Conservation (phyloP, 2,888 invertebrate genomes). For the Lacanobia wlatinum region DNA sequence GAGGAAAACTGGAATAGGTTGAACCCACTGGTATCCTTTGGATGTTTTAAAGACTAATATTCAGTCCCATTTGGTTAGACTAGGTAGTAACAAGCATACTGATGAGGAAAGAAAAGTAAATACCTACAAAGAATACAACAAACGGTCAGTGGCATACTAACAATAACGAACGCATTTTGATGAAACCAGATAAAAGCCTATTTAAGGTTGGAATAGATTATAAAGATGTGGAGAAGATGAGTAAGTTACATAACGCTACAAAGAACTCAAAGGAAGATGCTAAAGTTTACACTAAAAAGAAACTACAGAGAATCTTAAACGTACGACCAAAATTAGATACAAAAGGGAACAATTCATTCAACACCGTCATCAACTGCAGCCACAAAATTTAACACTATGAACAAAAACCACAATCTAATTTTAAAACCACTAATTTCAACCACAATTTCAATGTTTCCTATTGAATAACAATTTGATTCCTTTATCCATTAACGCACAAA, state of each 20-base stretch:
- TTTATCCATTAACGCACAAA: slow-evolving; percentile 8
- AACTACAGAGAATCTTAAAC: background rate
- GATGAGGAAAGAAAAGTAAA: background rate
- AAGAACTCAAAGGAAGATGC: background rate
- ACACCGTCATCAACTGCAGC: background rate
- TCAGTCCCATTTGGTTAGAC: background rate
- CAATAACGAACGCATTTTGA: background rate
- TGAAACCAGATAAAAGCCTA: background rate
- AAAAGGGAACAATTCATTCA: slow-evolving; percentile 10
- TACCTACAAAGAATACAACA: no score
- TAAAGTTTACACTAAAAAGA: background rate
- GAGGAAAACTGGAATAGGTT: slow-evolving; percentile 25
- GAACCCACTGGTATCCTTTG: background rate
- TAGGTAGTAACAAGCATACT: background rate
- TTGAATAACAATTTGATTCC: background rate
- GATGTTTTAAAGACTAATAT: background rate
- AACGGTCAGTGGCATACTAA: background rate
- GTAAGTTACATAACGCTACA: background rate
- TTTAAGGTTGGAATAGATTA: background rate
- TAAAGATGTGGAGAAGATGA: background rate
- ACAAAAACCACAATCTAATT: slow-evolving; percentile 22
- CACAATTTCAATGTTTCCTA: background rate
- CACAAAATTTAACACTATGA: background rate
- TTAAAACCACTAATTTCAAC: background rate
- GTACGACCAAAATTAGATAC: background rate